Evolutionary conservation across 2,888 invertebrate genomes (phyloP), one percentile per base, ranked within the genome.

Genomic region (Mythimna pallens): DNA sequence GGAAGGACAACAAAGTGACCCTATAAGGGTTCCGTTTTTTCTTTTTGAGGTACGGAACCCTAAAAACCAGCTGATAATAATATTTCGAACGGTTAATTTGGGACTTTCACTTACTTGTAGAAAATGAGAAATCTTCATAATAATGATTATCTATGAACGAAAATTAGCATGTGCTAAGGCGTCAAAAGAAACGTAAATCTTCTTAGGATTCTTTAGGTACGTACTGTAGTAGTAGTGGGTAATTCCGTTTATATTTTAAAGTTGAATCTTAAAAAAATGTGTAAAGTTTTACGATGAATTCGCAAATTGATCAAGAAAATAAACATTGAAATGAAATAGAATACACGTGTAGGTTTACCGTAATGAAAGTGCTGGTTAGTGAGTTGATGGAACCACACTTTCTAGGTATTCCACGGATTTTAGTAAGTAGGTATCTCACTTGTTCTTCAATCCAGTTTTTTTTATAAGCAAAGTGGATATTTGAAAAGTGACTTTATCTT

Each of bases 251-350:
- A 8, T 30, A 25, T 30, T 30, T 30, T 30, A 20, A 9, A 0
- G 8, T 34, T 20, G 20, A 20, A 20, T 8, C 3, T 30, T 20
- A 34, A 20, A 20, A 14, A 20, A 20, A 34, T 58, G 34, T 34
- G 59, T 59, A 36, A 36, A n/a, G 36, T 36, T 59, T 59, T n/a
- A 61, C 36, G 40, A 62, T 22, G 40, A 61, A 61, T 62, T 43
- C 17, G 43, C 14, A 61, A 61, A n/a, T 9, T 25, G 5, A 17
- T 43, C 9, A 22, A 25, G 40, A 43, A 22, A 43, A 43, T 43
- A 59, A 36, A 34, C 17, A 34, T 58, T 34, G 20, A 30, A 57
- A 30, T 34, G 20, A 30, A 57, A 30, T 57, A 8, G 17, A 6
- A 20, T 10, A 34, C 58, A 57, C 20, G 30, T 57, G 57, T 57